These are phyloP conservation scores for Trissolcus brochymenae DNA, from an alignment of 2,888 invertebrate genomes.

Conservation along the genomic window DNA sequence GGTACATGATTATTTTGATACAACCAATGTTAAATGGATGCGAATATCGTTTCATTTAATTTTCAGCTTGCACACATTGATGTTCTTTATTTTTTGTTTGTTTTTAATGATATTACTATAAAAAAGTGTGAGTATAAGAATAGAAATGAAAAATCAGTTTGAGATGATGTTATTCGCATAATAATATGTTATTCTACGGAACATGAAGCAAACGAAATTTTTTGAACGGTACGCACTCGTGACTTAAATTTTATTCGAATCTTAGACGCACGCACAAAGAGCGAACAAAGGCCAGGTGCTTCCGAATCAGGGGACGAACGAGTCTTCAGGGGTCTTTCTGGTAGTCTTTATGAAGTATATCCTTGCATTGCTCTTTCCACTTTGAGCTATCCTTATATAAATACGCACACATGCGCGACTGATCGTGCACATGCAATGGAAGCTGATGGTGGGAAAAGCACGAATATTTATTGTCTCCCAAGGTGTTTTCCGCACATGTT, in stretches of 20 bases:
- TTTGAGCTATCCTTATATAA: conserved; percentile 33
- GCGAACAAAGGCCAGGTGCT: conserved; percentile 71
- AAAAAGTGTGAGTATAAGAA: neutral
- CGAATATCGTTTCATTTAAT: too few species aligned
- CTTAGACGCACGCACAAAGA: conserved; percentile 58
- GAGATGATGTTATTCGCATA: neutral
- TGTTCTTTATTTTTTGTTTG: too few species aligned
- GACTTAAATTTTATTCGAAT: conserved; percentile 50
- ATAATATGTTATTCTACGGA: conserved; percentile 5
- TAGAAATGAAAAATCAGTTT: neutral
- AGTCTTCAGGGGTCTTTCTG: conserved; percentile 60
- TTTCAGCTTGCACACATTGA: too few species aligned
- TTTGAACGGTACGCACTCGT: conserved; percentile 19
- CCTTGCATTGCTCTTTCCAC: conserved; percentile 44
- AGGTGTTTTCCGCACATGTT: conserved; percentile 41
- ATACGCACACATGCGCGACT: conserved; percentile 22
- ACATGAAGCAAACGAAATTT: conserved; percentile 29
- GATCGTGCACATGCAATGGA: conserved; percentile 11
- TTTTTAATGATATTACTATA: too few species aligned
- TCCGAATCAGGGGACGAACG: conserved; percentile 67
- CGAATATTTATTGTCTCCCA: conserved; percentile 41
- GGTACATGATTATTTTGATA: too few species aligned
- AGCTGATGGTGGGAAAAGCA: conserved; percentile 49
- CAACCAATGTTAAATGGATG: too few species aligned
- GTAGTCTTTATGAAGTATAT: conserved; percentile 52